Evolutionary conservation across 2,797 vertebrate species (phyloP), one percentile per base, ranked within the genome.

Genomic region (Ispidina picta): DNA sequence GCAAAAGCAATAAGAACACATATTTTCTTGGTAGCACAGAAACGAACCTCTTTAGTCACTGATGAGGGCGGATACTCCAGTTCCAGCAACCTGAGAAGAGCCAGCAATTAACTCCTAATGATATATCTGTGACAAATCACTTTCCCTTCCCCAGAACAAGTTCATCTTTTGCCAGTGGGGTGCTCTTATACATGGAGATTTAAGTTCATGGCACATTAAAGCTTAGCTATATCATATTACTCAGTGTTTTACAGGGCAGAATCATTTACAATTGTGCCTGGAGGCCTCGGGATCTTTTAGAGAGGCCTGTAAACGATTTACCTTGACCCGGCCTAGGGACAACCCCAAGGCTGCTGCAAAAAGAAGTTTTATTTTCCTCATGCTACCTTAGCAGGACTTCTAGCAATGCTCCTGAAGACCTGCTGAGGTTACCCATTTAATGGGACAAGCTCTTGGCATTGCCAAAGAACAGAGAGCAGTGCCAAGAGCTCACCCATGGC

Each of bases 121-220:
- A 8, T 55, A 71, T 63, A 48, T 69, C 52, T 68, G 60, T 37
- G 83, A 89, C 37, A 86, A 92, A 71, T 68, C 6, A 79, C 55
- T 75, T 74, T 73, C 46, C 55, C 66, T 86, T 91, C 55, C 46
- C 82, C 25, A 2, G 54, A 89, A 88, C 66, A 81, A 84, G 93
- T 91, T 77, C 58, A 86, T 68, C 83, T 90, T 91, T 88, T 86
- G 62, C 60, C 80, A 89, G 71, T 29, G 14, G 85, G 74, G 60
- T 58, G 77, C 83, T 86, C 69, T 86, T 31, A 72, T 54, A 81
- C n/a, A 62, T 14, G 51, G 77, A 78, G 31, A 71, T 85, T 90
- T 75, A 92, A 59, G 44, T 75, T 93, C 64, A 93, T 62, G 76
- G 77, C 31, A 90, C 72, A 90, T 88, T 92, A 89, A 80, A 83